Base-by-base conservation (phyloP, 2,797 vertebrate genomes). In the Odontamblyopus lacepedii region DNA sequence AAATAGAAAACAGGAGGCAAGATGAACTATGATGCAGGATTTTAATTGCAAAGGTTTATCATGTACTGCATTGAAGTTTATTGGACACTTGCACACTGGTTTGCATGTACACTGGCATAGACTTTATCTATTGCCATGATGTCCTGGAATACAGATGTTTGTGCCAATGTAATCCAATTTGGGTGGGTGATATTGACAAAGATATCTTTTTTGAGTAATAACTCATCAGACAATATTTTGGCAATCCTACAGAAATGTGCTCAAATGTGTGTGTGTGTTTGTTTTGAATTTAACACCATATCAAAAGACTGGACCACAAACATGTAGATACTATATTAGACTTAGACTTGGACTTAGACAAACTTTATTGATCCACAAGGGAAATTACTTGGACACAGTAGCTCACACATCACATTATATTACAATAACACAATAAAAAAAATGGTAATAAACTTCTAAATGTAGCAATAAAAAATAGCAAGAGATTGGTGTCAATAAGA, bases 1-100 rank as follows among this genome's bases (percentile, higher is more conserved):
- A 23, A 13, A 71, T 18, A 15, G 70, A 67, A 23, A 57, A 71
- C 38, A 67, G 63, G 65, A 64, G 6, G 9, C 63, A 15, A 62
- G 75, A 89, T 72, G 91, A 92, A 76, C 84, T 92, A 61, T 92
- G 87, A 91, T 76, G 19, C 16, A 57, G 41, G 62, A 0, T 19
- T n/a, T 56, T 9, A 9, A 38, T 38, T 27, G 44, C 64, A 67
- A 11, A 59, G 8, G 19, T 81, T 71, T 77, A 27, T 65, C 27
- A 74, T 32, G 62, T 50, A n/a, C 15, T 53, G 41, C 38, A 38
- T 57, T 57, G 64, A 69, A 74, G 63, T 7, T 16, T 62, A 71
- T 63, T 71, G 44, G 77, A 71, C 29, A 48, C 26, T 72, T 72
- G 71, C 65, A 73, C 35, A 60, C 57, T 30, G 57, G 27, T 60